phyloP scores from a whole-genome alignment of 1,140 invertebrate species.

The Drosophila kanapiae region DNA sequence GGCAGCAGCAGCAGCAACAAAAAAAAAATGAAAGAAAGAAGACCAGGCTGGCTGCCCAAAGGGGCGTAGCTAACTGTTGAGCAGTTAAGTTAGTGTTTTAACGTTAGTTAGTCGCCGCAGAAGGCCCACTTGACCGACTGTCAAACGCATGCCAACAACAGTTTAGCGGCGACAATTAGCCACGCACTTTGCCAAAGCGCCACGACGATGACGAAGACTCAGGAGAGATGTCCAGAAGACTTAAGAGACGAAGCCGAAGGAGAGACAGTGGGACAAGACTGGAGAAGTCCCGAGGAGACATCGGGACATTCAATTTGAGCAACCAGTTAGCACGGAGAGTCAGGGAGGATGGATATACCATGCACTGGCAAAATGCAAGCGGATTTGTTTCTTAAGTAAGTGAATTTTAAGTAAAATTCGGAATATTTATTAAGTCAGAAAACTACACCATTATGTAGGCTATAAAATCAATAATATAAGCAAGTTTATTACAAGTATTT shows the following conservation, averaged over 20 bases:
- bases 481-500: too few relatives aligned
- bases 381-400: not conserved
- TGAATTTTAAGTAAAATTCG: too few relatives aligned
- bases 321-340: not conserved
- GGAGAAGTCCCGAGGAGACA: not conserved
- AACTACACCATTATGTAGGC: too few relatives aligned
- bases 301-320: conserved; percentile 18
- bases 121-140: conserved; percentile 62
- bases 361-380: not conserved
- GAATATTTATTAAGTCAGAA: too few relatives aligned
- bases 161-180: conserved; percentile 81
- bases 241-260: conserved; percentile 2
- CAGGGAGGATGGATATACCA: too few relatives aligned
- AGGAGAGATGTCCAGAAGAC: conserved; percentile 9
- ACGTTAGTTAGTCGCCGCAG: conserved; percentile 2
- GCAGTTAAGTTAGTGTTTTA: conserved; percentile 25
- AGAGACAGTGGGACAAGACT: not conserved
- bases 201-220: conserved; percentile 12
- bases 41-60: conserved; percentile 10
- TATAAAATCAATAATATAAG: too few relatives aligned
- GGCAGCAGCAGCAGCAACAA: not conserved
- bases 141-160: conserved; percentile 83
- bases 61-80: conserved; percentile 41
- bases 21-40: not conserved
- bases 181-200: conserved; percentile 78